Evolutionary conservation across 2,888 invertebrate species (phyloP).

Genomic region (Hylaea fasciaria): DNA sequence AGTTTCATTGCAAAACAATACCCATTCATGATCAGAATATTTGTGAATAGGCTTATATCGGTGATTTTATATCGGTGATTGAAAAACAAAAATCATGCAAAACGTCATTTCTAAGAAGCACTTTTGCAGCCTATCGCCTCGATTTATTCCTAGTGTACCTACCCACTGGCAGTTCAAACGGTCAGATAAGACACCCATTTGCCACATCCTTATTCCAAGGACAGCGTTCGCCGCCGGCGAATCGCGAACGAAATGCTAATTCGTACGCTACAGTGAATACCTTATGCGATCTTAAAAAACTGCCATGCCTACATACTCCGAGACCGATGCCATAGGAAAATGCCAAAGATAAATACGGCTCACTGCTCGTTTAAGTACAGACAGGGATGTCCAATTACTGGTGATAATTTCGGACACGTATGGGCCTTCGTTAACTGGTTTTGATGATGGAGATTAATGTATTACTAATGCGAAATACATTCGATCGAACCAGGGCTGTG

Average conservation of each 20-base stretch:
- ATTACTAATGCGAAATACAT: constrained; percentile 6
- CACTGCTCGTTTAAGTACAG: constrained; percentile 48
- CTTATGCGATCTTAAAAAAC: constrained; percentile 69
- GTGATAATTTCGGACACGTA: constrained; percentile 54
- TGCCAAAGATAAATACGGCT: constrained; percentile 58
- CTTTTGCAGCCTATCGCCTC: constrained; percentile 40
- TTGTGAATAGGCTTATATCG: constrained; percentile 48
- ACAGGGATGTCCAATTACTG: constrained; percentile 55
- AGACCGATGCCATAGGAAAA: constrained; percentile 56
- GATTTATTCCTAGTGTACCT: constrained; percentile 45
- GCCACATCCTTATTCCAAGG: constrained; percentile 82
- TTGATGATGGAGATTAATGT: neutral
- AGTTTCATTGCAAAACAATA: constrained; percentile 39
- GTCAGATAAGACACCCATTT: constrained; percentile 67
- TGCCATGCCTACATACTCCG: constrained; percentile 50
- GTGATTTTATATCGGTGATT: constrained; percentile 41
- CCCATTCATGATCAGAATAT: constrained; percentile 54
- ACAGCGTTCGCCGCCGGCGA: constrained; percentile 62
- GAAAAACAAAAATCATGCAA: constrained; percentile 48
- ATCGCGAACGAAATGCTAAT: constrained; percentile 79
- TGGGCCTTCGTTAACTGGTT: constrained; percentile 31
- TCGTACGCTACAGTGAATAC: constrained; percentile 75
- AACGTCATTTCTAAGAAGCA: constrained; percentile 45
- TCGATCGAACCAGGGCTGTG: too few relatives aligned
- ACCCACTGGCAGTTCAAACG: constrained; percentile 57